A percentile compares a stretch with the other conserved stretches of the same genome.
phyloP scores from a whole-genome alignment of 2,113 vertebrate species.

The Anolis sagrei region DNA sequence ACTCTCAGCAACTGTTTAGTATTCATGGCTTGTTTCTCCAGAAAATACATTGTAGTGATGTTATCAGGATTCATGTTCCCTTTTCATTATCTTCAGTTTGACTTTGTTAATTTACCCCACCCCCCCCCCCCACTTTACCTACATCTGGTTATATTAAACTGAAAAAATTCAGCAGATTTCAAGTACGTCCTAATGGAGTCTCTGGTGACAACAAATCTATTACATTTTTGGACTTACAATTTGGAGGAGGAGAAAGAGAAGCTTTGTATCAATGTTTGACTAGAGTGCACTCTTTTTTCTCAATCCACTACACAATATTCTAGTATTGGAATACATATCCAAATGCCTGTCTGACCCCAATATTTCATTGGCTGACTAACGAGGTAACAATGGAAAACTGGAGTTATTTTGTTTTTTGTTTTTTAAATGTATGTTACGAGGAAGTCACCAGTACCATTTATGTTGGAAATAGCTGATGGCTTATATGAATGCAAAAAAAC shows the following conservation, averaged over 20 bases:
- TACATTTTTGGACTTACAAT: background rate
- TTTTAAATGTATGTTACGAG: background rate
- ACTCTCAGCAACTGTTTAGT: background rate
- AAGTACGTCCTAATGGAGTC: background rate
- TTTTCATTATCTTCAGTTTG: background rate
- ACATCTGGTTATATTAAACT: background rate
- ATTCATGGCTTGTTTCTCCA: background rate
- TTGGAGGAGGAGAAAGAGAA: too few relatives aligned
- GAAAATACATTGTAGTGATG: background rate
- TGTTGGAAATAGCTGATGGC: background rate
- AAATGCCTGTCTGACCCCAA: background rate
- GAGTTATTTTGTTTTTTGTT: background rate
- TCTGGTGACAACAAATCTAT: background rate
- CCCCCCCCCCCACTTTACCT: too few relatives aligned
- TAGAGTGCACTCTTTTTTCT: too few relatives aligned
- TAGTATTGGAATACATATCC: background rate
- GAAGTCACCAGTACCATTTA: background rate
- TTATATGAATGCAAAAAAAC: background rate
- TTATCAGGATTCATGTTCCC: background rate
- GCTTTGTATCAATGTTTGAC: too few relatives aligned
- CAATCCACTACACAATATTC: background rate
- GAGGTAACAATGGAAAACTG: background rate
- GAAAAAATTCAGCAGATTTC: background rate
- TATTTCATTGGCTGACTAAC: background rate
- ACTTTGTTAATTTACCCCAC: background rate